These are phyloP conservation scores for Myrmophylax atrothorax DNA, from an alignment of 2,113 vertebrate species.

Conservation along the genomic window DNA sequence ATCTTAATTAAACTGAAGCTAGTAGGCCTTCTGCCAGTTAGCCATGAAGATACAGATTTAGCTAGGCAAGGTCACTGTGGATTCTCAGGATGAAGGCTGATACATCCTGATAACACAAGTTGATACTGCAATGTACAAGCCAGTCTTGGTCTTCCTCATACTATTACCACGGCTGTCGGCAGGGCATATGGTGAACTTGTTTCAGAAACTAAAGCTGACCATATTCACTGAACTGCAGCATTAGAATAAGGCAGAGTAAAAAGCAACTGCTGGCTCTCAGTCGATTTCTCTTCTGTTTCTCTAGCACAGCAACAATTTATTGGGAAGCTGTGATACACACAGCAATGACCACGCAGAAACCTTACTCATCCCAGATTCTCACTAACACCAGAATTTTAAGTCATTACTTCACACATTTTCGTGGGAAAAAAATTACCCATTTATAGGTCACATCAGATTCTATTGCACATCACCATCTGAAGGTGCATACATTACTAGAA, in stretches of 20 bases:
- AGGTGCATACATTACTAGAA: accelerated
- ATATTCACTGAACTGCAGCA: background rate
- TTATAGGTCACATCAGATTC: background rate
- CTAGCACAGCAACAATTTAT: background rate
- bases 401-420: background rate
- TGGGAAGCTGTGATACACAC: background rate
- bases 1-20: background rate
- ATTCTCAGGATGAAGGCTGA: background rate
- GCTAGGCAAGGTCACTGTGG: background rate
- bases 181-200: accelerated
- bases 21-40: background rate
- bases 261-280: background rate
- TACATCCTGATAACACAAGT: background rate
- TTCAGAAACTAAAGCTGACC: background rate
- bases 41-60: background rate
- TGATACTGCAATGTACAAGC: background rate
- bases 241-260: background rate
- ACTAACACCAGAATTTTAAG: background rate
- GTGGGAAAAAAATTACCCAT: accelerated
- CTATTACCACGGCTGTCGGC: background rate
- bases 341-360: background rate
- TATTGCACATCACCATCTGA: accelerated
- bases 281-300: background rate
- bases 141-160: background rate
- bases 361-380: background rate